Base-by-base conservation (phyloP, 2,888 invertebrate species). In the Monochamus alternatus region DNA sequence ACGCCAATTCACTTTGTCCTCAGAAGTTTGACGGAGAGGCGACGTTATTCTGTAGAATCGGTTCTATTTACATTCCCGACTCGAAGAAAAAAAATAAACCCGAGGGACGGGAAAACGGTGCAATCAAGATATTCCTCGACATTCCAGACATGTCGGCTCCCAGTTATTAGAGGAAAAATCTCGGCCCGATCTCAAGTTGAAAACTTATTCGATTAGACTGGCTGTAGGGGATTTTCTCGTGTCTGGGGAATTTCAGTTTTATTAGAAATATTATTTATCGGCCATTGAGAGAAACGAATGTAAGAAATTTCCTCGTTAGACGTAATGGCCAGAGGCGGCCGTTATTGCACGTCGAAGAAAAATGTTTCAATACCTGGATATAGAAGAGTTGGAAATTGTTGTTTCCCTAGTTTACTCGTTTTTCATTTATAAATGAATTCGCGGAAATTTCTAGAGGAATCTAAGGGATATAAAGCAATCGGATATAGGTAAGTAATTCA, bases 131-230 rank as follows among this genome's bases (percentile, higher is more conserved):
- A 55, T 55, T 55, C 14, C 55, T 55, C n/a, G 5, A 14, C 12
- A 55, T 55, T n/a, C 55, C 55, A 55, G 55, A 22, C 55, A 55
- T 55, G 55, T 55, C 55, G 55, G 55, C 55, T 12, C 52, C 52
- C 52, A 4, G 4, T 52, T 52, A 52, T n/a, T 52, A 55, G 55
- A 55, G 55, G 55, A 55, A 55, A 55, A 55, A 55, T 55, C 55
- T 55, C 55, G 55, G 55, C 55, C n/a, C 55, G 55, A 55, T 55
- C 55, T 14, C 55, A 8, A 55, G 14, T 47, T 14, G n/a, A 14
- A 55, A 55, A n/a, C 22, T 55, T 55, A 14, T 55, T 55, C 55
- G 55, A 55, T 55, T 55, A 55, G 4, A 55, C n/a, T 22, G 14
- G 55, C 10, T 55, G n/a, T 55, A 55, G 22, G 8, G n/a, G 55